Conservation (phyloP, 1,140 invertebrate species). For the Drosophila kurseongensis region DNA sequence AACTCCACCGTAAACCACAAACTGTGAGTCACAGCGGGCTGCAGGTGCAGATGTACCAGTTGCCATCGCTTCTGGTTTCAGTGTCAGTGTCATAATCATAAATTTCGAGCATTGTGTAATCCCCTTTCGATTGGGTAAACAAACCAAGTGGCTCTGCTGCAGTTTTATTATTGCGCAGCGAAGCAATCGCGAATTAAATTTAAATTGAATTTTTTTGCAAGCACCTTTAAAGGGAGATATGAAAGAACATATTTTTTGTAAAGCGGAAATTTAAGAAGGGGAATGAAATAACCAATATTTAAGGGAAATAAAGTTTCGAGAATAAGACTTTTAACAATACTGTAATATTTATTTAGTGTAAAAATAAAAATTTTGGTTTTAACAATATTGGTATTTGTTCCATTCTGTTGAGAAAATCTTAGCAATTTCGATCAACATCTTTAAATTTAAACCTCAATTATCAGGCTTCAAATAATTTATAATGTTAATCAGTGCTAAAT, state of each 20-base stretch:
- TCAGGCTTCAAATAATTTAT: too few species aligned
- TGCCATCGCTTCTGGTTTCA: conserved; percentile 33
- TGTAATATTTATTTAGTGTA: too few species aligned
- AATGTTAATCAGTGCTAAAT: too few species aligned
- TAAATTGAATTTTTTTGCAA: conserved; percentile 23
- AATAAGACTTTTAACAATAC: not conserved
- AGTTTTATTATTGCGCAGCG: conserved; percentile 36
- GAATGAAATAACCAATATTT: not conserved
- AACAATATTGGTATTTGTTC: too few species aligned
- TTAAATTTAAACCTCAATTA: too few species aligned
- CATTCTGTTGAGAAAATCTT: too few species aligned
- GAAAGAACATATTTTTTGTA: conserved; percentile 1
- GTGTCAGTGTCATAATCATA: conserved; percentile 55
- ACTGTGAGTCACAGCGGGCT: conserved; percentile 43
- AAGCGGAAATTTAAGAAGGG: not conserved
- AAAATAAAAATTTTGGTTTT: too few species aligned
- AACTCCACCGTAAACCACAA: conserved; percentile 8
- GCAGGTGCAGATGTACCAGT: conserved; percentile 51
- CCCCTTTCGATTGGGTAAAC: conserved; percentile 46
- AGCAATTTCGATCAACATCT: too few species aligned
- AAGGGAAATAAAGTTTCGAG: not conserved
- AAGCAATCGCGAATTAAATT: conserved; percentile 24
- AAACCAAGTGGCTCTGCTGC: conserved; percentile 18
- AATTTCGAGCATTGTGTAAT: conserved; percentile 54
- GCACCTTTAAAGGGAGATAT: conserved; percentile 2